Evolutionary conservation across 2,888 invertebrate species (phyloP).

Genomic region (Atethmia centrago): DNA sequence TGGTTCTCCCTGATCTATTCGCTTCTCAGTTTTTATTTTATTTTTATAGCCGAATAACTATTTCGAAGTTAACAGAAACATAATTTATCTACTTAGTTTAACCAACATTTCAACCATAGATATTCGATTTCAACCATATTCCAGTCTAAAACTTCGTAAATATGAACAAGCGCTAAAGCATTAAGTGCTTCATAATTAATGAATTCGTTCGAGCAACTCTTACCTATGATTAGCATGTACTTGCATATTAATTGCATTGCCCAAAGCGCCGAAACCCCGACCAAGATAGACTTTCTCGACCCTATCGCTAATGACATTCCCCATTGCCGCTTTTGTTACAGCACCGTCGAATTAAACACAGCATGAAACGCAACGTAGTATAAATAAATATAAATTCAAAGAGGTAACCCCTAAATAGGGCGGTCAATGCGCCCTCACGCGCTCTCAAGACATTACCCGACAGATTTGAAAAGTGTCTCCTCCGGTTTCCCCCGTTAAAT

Average conservation of each 20-base stretch:
- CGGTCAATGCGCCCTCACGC: conserved; percentile 87
- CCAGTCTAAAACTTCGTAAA: conserved; percentile 38
- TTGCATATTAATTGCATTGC: conserved; percentile 58
- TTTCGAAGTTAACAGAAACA: neutral
- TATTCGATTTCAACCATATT: conserved; percentile 8
- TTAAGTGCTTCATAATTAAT: conserved; percentile 60
- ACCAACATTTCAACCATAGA: conserved; percentile 5
- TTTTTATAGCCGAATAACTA: too few relatives aligned
- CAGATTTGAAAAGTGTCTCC: conserved; percentile 77
- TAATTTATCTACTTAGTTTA: neutral
- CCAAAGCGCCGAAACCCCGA: conserved; percentile 44
- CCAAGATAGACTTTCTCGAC: conserved; percentile 59
- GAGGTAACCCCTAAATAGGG: conserved; percentile 82
- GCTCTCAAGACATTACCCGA: conserved; percentile 78
- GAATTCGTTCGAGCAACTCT: conserved; percentile 51
- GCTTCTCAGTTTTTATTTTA: too few relatives aligned
- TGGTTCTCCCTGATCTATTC: too few relatives aligned
- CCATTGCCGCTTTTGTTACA: conserved; percentile 60
- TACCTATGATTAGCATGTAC: conserved; percentile 58
- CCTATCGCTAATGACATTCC: conserved; percentile 63
- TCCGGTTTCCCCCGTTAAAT: conserved; percentile 72
- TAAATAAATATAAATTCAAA: conserved; percentile 78
- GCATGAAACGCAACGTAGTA: conserved; percentile 68
- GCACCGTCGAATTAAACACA: conserved; percentile 69
- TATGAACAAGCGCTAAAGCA: conserved; percentile 53